Conservation (phyloP, 2,888 invertebrate species). For the Schizaphis graminum region DNA sequence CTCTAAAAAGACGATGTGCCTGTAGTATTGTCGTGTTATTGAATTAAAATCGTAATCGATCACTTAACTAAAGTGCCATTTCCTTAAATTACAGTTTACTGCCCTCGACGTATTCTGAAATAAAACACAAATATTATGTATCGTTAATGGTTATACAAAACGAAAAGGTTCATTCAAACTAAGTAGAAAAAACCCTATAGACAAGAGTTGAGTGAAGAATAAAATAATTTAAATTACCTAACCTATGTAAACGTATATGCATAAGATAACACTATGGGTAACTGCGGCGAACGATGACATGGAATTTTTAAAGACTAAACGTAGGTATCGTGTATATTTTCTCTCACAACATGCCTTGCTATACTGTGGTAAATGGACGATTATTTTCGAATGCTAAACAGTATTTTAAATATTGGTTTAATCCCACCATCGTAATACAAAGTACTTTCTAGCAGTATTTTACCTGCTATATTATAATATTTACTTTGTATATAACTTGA, state of each 20-base stretch:
- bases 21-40: not conserved
- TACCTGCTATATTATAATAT: not conserved
- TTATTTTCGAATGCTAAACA: not conserved
- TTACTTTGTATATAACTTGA: not conserved
- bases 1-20: not conserved
- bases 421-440: not conserved
- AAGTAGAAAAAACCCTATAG: not conserved
- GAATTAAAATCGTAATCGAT: not conserved
- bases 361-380: not conserved
- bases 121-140: not conserved
- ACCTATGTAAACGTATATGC: too few species aligned
- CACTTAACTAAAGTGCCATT: not conserved
- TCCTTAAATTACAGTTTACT: not conserved
- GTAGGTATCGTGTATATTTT: not conserved
- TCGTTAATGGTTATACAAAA: not conserved
- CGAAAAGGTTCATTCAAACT: not conserved
- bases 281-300: not conserved
- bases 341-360: not conserved
- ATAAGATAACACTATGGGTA: not conserved
- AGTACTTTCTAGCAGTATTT: not conserved
- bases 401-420: not conserved
- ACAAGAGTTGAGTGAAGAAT: not conserved
- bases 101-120: not conserved
- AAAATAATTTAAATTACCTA: not conserved
- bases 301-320: not conserved